These are phyloP conservation scores for Laupala kohalensis DNA, from an alignment of 1,140 invertebrate species.

Conservation along the genomic window DNA sequence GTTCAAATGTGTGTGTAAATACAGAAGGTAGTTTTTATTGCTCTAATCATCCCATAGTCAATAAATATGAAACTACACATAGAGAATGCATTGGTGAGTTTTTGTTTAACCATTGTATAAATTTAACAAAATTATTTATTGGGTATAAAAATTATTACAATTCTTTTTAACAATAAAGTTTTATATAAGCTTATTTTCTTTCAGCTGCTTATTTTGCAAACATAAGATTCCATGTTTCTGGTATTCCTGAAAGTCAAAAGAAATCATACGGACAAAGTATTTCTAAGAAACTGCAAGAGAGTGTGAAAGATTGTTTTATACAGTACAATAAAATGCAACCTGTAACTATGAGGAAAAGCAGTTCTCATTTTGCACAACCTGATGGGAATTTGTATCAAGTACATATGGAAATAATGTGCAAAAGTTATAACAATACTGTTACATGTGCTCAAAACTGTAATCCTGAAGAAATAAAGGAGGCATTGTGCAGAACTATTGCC, in stretches of 20 bases:
- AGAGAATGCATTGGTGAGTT: neutral
- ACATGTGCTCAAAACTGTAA: neutral
- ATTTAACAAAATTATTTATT: too few relatives aligned
- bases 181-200: neutral
- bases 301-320: neutral
- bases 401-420: neutral
- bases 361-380: neutral
- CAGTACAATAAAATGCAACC: neutral
- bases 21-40: conserved; percentile 41
- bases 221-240: neutral
- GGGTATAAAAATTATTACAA: too few relatives aligned
- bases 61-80: neutral
- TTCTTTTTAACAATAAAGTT: too few relatives aligned
- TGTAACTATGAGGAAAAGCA: neutral
- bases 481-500: neutral
- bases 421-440: neutral
- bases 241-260: neutral
- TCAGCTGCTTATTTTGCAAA: neutral
- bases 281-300: neutral
- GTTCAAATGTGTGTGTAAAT: conserved; percentile 34
- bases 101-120: neutral
- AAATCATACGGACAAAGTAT: neutral
- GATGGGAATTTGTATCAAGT: neutral
- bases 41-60: conserved; percentile 18
- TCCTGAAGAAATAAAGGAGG: neutral